These are phyloP conservation scores for Mus spretus DNA, from an alignment of 2,797 vertebrate species.

Conservation along the genomic window DNA sequence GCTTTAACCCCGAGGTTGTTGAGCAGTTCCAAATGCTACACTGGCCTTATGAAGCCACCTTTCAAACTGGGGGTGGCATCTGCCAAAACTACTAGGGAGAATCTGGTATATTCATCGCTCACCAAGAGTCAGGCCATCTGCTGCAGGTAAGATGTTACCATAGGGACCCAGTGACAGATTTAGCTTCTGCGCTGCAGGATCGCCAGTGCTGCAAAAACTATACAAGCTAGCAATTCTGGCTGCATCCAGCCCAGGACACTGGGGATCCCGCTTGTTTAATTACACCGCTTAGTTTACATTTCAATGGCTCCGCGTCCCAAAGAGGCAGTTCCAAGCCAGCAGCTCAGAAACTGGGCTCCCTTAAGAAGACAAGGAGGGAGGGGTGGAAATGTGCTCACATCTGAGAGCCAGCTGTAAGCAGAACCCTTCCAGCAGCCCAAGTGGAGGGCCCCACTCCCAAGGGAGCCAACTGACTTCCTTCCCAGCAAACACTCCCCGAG, in stretches of 20 bases:
- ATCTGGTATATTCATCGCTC: not conserved
- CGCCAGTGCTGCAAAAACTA: not conserved
- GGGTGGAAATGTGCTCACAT: conserved; percentile 74
- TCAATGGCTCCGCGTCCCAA: conserved; percentile 41
- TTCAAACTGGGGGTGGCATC: not conserved
- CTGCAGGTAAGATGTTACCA: not conserved
- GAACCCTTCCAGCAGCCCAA: conserved; percentile 71
- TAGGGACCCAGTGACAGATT: not conserved
- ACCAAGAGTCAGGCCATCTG: conserved; percentile 37
- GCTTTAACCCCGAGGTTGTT: conserved; percentile 87
- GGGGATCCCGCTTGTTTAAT: conserved; percentile 47
- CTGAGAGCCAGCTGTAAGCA: conserved; percentile 85
- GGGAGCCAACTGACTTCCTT: not conserved
- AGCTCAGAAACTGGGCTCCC: conserved; percentile 53
- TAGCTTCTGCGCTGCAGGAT: conserved; percentile 6
- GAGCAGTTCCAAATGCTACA: not conserved
- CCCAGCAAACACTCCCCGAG: not conserved
- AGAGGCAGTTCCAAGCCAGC: conserved; percentile 2
- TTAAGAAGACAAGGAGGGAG: conserved; percentile 64
- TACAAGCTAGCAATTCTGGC: not conserved
- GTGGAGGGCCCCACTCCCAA: conserved; percentile 18
- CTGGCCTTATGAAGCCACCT: not conserved
- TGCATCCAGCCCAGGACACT: not conserved
- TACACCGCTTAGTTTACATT: conserved; percentile 69
- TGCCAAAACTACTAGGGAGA: not conserved